Conservation (phyloP, 2,888 invertebrate genomes). For the Rhamnusium bicolor region DNA sequence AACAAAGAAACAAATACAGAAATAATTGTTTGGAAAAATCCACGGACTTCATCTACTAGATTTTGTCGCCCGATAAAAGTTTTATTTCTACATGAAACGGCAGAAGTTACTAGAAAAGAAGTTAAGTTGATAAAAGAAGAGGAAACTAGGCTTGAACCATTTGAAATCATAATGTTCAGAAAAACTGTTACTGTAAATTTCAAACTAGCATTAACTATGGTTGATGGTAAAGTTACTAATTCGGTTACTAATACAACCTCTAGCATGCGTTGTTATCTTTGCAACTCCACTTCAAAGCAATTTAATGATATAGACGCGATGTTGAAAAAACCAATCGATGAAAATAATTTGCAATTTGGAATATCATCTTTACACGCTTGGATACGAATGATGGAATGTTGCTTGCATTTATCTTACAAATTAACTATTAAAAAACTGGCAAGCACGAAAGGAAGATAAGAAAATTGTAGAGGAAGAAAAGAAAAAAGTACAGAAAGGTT, state of each 20-base stretch:
- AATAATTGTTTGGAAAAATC: constrained; percentile 4
- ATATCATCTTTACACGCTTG: neutral
- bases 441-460: neutral
- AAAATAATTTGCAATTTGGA: constrained; percentile 2
- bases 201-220: neutral
- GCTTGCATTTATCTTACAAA: neutral
- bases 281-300: neutral
- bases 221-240: neutral
- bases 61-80: too few species aligned
- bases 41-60: neutral
- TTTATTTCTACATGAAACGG: constrained; percentile 6
- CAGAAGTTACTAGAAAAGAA: constrained; percentile 4
- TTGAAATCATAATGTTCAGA: neutral
- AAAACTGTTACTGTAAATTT: neutral
- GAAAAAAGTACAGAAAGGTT: neutral
- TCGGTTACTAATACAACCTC: neutral
- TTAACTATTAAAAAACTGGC: neutral
- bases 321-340: neutral
- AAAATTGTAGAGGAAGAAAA: neutral
- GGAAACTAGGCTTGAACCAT: neutral
- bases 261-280: neutral
- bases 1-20: constrained; percentile 3
- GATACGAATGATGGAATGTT: neutral
- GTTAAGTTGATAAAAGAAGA: constrained; percentile 3
- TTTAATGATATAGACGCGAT: constrained; percentile 4